These are phyloP conservation scores for Theocolax elegans DNA, from an alignment of 1,140 invertebrate species.

Conservation along the genomic window DNA sequence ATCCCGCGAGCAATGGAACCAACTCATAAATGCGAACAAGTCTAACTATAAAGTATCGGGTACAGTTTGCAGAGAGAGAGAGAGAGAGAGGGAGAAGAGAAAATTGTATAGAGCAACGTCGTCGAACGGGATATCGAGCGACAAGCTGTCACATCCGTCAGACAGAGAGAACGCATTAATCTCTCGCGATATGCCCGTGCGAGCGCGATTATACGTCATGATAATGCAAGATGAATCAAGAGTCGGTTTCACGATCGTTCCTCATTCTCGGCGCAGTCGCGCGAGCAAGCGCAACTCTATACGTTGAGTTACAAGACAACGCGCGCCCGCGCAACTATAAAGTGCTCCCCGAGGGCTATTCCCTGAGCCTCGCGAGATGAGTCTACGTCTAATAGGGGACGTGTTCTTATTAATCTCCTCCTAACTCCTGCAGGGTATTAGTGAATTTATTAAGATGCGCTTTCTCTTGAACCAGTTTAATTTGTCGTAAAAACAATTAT, in stretches of 20 bases:
- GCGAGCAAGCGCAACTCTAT: neutral
- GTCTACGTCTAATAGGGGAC: too few species aligned
- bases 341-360: neutral
- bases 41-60: too few species aligned
- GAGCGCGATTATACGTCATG: slow-evolving; percentile 29
- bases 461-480: too few species aligned
- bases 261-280: slow-evolving; percentile 13
- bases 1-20: too few species aligned
- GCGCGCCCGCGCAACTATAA: neutral
- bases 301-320: neutral
- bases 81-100: too few species aligned
- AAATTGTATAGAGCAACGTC: neutral
- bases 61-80: too few species aligned
- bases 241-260: slow-evolving; percentile 22
- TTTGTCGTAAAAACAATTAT: too few species aligned
- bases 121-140: slow-evolving; percentile 1
- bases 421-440: too few species aligned
- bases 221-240: slow-evolving; percentile 38
- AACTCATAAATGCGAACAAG: too few species aligned
- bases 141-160: slow-evolving; percentile 39
- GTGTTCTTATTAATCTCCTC: too few species aligned
- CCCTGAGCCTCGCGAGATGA: neutral
- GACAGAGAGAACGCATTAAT: slow-evolving; percentile 35
- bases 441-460: too few species aligned
- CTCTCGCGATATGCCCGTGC: slow-evolving; percentile 25